phyloP scores from a whole-genome alignment of 2,797 vertebrate species.

The Dendrocincla tyrannina region DNA sequence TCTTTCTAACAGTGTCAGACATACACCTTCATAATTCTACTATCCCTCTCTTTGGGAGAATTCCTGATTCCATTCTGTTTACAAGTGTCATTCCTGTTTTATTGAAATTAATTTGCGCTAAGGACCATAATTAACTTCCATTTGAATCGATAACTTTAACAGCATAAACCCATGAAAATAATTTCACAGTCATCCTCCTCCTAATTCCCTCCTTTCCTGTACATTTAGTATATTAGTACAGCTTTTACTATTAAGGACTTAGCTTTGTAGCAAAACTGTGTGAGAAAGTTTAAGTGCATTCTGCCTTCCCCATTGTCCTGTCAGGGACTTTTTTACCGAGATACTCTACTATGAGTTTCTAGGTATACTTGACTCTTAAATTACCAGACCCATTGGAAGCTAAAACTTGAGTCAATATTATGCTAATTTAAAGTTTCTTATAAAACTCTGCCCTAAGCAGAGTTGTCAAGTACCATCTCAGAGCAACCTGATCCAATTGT shows the following conservation, averaged over 20 bases:
- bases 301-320: background rate
- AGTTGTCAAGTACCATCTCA: background rate
- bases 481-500: background rate
- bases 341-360: background rate
- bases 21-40: background rate
- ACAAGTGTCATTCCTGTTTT: background rate
- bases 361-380: background rate
- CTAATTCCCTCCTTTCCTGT: accelerated
- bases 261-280: background rate
- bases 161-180: background rate
- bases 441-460: background rate
- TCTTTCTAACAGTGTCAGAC: background rate
- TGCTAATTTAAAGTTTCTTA: background rate
- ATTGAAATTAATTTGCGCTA: background rate
- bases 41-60: background rate
- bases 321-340: background rate
- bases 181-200: background rate
- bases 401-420: background rate
- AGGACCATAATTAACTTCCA: background rate
- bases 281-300: background rate
- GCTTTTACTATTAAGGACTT: background rate
- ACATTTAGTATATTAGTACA: background rate
- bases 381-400: background rate
- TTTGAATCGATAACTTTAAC: background rate
- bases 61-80: background rate